phyloP scores from a whole-genome alignment of 2,888 invertebrate genomes.

The Teinopalpus imperialis region DNA sequence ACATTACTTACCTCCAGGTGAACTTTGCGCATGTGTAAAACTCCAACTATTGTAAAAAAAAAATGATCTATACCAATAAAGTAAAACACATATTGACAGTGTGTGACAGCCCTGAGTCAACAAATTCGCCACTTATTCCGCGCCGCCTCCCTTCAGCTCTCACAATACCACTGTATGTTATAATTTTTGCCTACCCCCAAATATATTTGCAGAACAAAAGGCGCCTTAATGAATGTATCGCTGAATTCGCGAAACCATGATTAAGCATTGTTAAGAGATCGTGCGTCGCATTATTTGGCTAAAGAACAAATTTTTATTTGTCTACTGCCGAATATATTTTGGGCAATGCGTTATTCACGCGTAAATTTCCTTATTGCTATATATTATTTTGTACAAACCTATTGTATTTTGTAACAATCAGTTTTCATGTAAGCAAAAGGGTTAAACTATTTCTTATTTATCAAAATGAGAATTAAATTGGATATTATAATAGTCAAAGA shows the following conservation, averaged over 20 bases:
- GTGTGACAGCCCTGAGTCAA: constrained; percentile 50
- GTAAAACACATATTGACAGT: too few relatives aligned
- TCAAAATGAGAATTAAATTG: too few relatives aligned
- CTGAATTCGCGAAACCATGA: constrained; percentile 73
- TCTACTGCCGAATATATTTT: constrained; percentile 21
- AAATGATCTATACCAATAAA: too few relatives aligned
- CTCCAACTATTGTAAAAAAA: too few relatives aligned
- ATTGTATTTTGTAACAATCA: constrained; percentile 10
- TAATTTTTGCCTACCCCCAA: constrained; percentile 78
- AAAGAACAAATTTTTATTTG: constrained; percentile 31
- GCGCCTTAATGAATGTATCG: constrained; percentile 77
- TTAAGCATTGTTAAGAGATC: constrained; percentile 69
- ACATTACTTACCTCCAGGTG: too few relatives aligned
- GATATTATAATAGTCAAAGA: too few relatives aligned
- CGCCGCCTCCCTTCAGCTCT: constrained; percentile 48
- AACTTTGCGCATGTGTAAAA: too few relatives aligned
- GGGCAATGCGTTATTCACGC: constrained; percentile 11
- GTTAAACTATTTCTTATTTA: too few relatives aligned
- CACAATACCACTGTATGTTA: constrained; percentile 77
- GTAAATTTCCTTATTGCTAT: constrained; percentile 1
- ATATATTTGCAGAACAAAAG: constrained; percentile 76
- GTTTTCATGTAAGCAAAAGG: neutral
- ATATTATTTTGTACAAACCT: constrained; percentile 4
- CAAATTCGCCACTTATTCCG: constrained; percentile 64
- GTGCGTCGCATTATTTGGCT: constrained; percentile 32